These are phyloP conservation scores for Todiramphus saurophagus DNA, from an alignment of 2,113 vertebrate species.

Conservation along the genomic window DNA sequence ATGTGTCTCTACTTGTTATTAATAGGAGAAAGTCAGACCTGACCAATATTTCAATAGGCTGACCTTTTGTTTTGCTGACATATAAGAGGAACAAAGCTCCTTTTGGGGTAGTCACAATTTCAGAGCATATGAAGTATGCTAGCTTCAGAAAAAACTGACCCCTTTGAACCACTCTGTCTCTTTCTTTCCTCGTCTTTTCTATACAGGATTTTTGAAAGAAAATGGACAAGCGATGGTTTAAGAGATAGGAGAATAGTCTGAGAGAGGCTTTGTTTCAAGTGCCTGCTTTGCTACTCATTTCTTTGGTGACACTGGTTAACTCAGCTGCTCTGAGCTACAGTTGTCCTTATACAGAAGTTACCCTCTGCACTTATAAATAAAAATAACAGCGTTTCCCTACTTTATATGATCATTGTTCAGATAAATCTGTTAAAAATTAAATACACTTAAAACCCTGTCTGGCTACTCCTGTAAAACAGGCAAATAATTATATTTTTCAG, in stretches of 20 bases:
- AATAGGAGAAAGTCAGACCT: conserved; percentile 74
- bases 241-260: not conserved
- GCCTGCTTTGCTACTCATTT: not conserved
- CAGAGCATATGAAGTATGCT: not conserved
- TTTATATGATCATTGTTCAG: not conserved
- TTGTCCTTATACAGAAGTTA: not conserved
- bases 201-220: not conserved
- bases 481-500: not conserved
- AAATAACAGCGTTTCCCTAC: not conserved
- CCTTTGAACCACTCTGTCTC: conserved; percentile 5
- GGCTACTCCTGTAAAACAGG: not conserved
- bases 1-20: conserved; percentile 72
- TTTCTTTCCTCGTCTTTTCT: not conserved
- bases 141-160: conserved; percentile 6
- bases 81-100: conserved; percentile 14
- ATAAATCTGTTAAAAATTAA: not conserved
- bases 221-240: not conserved
- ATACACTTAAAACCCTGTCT: not conserved
- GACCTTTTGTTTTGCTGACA: conserved; percentile 70
- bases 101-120: conserved; percentile 42
- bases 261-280: not conserved
- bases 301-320: not conserved
- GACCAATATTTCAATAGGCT: conserved; percentile 71
- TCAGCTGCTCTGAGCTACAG: not conserved
- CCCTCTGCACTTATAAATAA: not conserved